phyloP scores from a whole-genome alignment of 92 coral and sea anemone genomes.

The Umimayanthus kanabou region DNA sequence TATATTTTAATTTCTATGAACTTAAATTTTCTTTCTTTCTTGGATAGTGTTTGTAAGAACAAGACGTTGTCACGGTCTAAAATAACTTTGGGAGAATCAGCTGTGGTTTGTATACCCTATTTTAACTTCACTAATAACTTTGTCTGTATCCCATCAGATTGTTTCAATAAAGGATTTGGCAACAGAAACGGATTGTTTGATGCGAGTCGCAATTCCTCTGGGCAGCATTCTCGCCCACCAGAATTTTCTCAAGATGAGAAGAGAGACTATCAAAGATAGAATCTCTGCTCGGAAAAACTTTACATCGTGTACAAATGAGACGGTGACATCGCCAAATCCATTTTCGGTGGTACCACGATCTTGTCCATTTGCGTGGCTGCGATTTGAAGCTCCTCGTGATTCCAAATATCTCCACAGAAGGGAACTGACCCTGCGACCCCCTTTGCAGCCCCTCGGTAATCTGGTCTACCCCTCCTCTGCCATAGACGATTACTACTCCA shows the following conservation, averaged over 20 bases:
- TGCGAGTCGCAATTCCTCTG: constrained; percentile 57
- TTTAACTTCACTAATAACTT: neutral
- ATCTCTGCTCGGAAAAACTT: constrained; percentile 2
- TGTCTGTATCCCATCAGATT: constrained; percentile 26
- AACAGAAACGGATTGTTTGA: constrained; percentile 48
- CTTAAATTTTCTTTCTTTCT: too few relatives aligned
- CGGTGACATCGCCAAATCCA: constrained; percentile 4
- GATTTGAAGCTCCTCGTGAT: constrained; percentile 31
- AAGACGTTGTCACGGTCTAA: too few relatives aligned
- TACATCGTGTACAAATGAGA: constrained; percentile 44
- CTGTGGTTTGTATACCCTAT: neutral
- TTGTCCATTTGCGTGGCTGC: constrained; percentile 69
- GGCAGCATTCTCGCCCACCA: constrained; percentile 55
- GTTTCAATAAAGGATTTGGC: neutral
- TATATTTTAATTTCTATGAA: too few relatives aligned
- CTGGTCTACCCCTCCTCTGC: constrained; percentile 30
- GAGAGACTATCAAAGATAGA: constrained; percentile 12
- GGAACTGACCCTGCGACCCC: constrained; percentile 40
- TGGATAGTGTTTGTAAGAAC: too few relatives aligned
- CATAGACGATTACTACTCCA: constrained; percentile 29
- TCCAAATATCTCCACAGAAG: constrained; percentile 30
- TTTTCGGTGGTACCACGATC: constrained; percentile 41
- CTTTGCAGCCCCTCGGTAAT: constrained; percentile 18
- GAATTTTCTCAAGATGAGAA: constrained; percentile 41
- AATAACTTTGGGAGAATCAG: neutral